Percentiles rank a stretch among this genome's conserved stretches.
phyloP scores from a whole-genome alignment of 2,888 invertebrate species.

The Kryphioiulus occultus region DNA sequence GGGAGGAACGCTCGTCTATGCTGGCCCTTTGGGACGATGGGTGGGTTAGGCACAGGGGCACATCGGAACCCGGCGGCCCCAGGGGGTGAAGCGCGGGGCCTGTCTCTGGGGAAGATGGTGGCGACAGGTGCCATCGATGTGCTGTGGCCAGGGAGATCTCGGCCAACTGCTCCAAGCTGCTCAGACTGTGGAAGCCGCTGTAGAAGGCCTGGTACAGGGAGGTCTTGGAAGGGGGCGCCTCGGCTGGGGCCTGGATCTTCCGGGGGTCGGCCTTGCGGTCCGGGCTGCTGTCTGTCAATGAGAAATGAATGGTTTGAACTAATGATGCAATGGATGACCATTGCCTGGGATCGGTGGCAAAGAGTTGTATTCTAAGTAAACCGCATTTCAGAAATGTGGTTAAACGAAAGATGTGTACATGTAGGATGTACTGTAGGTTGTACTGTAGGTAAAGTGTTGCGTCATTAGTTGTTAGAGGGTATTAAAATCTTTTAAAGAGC shows the following conservation, averaged over 20 bases:
- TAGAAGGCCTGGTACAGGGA: slow-evolving; percentile 44
- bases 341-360: not conserved
- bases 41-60: not conserved
- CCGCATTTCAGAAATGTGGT: no score
- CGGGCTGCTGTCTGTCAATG: slow-evolving; percentile 12
- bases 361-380: no score
- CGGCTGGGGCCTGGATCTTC: not conserved
- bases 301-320: not conserved
- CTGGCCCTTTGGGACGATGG: not conserved
- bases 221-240: not conserved
- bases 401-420: no score
- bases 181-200: slow-evolving; percentile 66
- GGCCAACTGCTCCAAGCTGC: slow-evolving; percentile 77
- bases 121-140: slow-evolving; percentile 47
- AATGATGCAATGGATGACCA: not conserved
- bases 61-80: not conserved
- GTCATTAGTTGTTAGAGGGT: no score
- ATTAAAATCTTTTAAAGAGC: no score
- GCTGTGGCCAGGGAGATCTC: slow-evolving; percentile 63
- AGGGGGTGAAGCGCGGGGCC: not conserved
- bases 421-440: no score
- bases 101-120: slow-evolving; percentile 47
- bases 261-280: not conserved
- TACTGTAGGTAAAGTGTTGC: no score
- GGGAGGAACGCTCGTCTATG: no score